phyloP scores from a whole-genome alignment of 2,797 vertebrate genomes.

The Syngnathus rostellatus region DNA sequence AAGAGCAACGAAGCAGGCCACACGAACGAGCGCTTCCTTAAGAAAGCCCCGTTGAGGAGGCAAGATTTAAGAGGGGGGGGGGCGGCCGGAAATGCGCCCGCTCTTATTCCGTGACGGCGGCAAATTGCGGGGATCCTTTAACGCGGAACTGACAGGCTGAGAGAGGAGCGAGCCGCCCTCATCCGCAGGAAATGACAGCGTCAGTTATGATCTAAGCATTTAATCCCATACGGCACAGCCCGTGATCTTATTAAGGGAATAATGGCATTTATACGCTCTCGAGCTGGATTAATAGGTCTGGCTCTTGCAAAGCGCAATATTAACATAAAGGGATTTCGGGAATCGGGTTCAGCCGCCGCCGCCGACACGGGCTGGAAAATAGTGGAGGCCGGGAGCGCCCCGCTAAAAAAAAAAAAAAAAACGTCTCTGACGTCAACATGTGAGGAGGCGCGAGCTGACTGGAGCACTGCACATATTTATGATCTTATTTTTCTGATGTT shows the following conservation, averaged over 20 bases:
- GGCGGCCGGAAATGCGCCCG: background rate
- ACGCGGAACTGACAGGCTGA: constrained; percentile 56
- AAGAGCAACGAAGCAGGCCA: background rate
- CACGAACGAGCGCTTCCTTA: background rate
- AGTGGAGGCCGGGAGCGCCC: constrained; percentile 45
- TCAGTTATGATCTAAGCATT: constrained; percentile 76
- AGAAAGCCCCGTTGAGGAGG: background rate
- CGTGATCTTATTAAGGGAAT: constrained; percentile 79
- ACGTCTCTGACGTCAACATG: constrained; percentile 25
- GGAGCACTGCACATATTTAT: constrained; percentile 35
- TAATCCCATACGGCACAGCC: constrained; percentile 77
- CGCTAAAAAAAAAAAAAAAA: constrained; percentile 23
- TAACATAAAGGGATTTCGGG: constrained; percentile 76
- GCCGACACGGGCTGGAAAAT: constrained; percentile 50
- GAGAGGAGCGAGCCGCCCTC: constrained; percentile 50
- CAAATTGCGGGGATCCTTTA: background rate
- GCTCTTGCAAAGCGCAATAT: constrained; percentile 71
- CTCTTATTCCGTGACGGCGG: constrained; percentile 2
- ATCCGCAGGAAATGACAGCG: constrained; percentile 68
- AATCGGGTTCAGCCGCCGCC: constrained; percentile 63
- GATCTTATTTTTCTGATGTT: constrained; percentile 35
- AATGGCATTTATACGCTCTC: constrained; percentile 74
- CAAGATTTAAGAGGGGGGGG: background rate
- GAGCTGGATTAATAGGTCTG: constrained; percentile 76
- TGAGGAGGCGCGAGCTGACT: constrained; percentile 14